Conservation (phyloP, 2,888 invertebrate genomes). For the Macaria liturata region DNA sequence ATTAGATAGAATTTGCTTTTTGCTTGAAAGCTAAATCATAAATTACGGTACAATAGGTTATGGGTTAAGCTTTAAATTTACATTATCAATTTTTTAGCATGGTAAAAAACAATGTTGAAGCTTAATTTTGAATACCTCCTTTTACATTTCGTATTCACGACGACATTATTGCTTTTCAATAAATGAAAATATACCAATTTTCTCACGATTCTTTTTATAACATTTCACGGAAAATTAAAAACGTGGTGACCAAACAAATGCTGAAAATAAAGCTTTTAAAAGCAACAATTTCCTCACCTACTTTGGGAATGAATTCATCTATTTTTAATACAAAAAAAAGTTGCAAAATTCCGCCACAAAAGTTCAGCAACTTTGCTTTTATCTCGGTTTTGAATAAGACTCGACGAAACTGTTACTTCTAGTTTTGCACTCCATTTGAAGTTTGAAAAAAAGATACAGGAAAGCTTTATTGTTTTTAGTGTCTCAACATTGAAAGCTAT, state of each 20-base stretch:
- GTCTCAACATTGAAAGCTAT: no score
- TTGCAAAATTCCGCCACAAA: neutral
- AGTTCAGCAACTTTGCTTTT: constrained; percentile 17
- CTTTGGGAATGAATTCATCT: constrained; percentile 1
- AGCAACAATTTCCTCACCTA: constrained; percentile 5
- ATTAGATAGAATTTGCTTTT: no score
- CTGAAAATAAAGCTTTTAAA: neutral
- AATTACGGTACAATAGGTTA: no score
- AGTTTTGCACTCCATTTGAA: constrained; percentile 8
- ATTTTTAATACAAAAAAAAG: constrained; percentile 5
- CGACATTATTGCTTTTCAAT: neutral
- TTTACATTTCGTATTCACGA: no score
- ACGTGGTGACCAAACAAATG: no score
- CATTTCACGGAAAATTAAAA: neutral
- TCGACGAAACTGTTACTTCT: constrained; percentile 11
- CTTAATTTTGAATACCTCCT: no score
- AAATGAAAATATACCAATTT: neutral
- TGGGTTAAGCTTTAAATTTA: no score
- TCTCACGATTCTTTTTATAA: neutral
- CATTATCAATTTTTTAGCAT: no score
- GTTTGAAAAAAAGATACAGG: constrained; percentile 2
- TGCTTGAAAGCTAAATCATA: no score
- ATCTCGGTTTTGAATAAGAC: constrained; percentile 18
- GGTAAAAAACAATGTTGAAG: no score
- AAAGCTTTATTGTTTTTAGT: neutral